Base-by-base conservation (phyloP, 2,888 invertebrate species). In the Apocheima hispidaria region DNA sequence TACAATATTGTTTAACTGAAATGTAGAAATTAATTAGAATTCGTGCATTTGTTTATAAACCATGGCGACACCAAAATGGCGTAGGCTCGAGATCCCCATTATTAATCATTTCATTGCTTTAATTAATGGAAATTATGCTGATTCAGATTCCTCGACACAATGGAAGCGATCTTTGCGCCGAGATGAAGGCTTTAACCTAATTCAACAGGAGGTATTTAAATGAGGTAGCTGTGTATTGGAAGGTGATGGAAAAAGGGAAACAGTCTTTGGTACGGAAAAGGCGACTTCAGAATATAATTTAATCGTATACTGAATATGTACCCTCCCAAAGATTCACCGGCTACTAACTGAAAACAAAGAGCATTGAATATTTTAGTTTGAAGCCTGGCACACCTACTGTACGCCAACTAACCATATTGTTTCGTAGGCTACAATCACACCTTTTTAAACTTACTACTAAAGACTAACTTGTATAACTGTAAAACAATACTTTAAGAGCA, bases 61-160 rank as follows among this genome's bases (percentile, higher is more conserved):
- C 52, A 73, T 86, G 78, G 88, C 64, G 63, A 70, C 76, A 68
- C 50, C 53, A 60, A 65, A 43, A 64, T 69, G 69, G 66, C 75
- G 76, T 75, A 82, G 78, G 71, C 77, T 74, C 79, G 75, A 87
- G 83, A 90, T 88, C 87, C 85, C 86, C 73, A 82, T 90, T 88
- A 91, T 92, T 92, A 92, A 92, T 92, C 87, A 92, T 92, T 90
- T 85, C 83, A 84, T 83, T 86, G 86, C 84, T 84, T 85, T 88
- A 91, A 92, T 91, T 87, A 90, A 89, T 87, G 82, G 79, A 87
- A 90, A 90, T 92, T 91, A 92, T 92, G 89, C 88, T 88, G 86
- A 92, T 89, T 87, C 81, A 66, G 72, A 80, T 81, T 80, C 74
- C 75, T 78, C 75, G 84, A 82, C 84, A 91, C 90, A 92, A 92